Percentiles rank a stretch among this genome's conserved stretches.
Evolutionary conservation across 1,140 invertebrate genomes (phyloP).

Genomic region (Lamellibrachia luymesi): DNA sequence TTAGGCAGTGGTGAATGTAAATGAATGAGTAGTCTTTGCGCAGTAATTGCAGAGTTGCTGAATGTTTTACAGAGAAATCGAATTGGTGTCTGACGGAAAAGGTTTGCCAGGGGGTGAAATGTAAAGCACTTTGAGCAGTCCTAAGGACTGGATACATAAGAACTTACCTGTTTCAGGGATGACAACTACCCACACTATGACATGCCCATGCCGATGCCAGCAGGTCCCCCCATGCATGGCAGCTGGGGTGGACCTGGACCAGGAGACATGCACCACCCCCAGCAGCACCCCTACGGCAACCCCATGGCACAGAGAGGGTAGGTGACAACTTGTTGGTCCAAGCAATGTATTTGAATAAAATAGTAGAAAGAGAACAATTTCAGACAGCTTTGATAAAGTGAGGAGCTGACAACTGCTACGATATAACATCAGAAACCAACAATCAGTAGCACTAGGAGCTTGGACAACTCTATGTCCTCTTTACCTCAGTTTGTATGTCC

Average conservation of each 20-base stretch:
- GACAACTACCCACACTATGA: constrained; percentile 41
- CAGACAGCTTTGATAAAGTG: not conserved
- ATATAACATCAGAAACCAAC: not conserved
- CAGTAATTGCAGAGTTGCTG: no score
- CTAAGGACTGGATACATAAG: not conserved
- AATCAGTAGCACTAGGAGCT: no score
- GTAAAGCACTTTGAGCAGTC: no score
- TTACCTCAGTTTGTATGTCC: no score
- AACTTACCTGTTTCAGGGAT: constrained; percentile 34
- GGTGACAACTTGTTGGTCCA: not conserved
- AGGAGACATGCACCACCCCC: constrained; percentile 33
- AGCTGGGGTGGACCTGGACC: constrained; percentile 51
- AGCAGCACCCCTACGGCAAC: constrained; percentile 21
- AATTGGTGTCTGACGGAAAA: not conserved
- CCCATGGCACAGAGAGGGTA: constrained; percentile 13
- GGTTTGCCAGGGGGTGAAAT: no score
- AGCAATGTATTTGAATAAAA: not conserved
- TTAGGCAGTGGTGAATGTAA: no score
- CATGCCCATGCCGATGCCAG: constrained; percentile 27
- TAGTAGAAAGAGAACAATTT: not conserved
- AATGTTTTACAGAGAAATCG: no score
- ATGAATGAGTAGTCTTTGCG: no score
- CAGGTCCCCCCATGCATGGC: constrained; percentile 26
- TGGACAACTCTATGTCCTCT: no score
- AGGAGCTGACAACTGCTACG: not conserved